phyloP scores from a whole-genome alignment of 2,888 invertebrate genomes.

The Polydrusus pterygomalis region DNA sequence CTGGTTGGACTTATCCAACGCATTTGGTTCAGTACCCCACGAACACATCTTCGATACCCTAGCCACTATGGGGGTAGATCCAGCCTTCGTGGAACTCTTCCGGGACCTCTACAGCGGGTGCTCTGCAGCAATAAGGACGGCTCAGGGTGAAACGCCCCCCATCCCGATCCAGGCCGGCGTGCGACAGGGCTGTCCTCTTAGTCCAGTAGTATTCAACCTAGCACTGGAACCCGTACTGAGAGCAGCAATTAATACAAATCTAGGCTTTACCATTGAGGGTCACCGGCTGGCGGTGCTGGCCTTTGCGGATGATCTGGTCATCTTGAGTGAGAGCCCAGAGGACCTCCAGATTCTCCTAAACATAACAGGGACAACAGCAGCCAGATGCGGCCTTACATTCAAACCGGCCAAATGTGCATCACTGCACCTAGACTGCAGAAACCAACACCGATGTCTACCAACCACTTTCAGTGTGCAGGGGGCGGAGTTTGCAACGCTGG shows the following conservation, averaged over 20 bases:
- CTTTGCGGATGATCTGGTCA: conserved; percentile 52
- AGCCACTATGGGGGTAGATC: conserved; percentile 16
- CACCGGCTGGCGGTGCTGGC: conserved; percentile 34
- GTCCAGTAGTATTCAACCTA: conserved; percentile 66
- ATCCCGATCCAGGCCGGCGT: conserved; percentile 63
- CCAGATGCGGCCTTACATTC: conserved; percentile 60
- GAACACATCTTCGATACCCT: conserved; percentile 45
- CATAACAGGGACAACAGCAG: conserved; percentile 42
- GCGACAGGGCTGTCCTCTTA: conserved; percentile 65
- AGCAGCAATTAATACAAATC: background rate
- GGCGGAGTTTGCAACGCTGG: no score
- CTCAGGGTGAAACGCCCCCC: conserved; percentile 15
- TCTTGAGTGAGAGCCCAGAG: conserved; percentile 41
- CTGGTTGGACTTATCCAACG: no score
- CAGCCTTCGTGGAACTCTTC: background rate
- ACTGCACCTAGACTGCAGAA: conserved; percentile 55
- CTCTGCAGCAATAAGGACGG: background rate
- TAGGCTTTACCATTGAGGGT: conserved; percentile 4
- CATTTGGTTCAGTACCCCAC: no score
- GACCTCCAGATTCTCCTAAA: conserved; percentile 52
- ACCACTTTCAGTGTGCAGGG: conserved; percentile 55
- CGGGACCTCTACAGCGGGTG: conserved; percentile 55
- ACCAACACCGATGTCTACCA: conserved; percentile 33
- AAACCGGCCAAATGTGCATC: conserved; percentile 61
- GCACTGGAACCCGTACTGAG: conserved; percentile 54